Evolutionary conservation across 2,888 invertebrate species (phyloP).

Genomic region (Pristionchus mayeri): DNA sequence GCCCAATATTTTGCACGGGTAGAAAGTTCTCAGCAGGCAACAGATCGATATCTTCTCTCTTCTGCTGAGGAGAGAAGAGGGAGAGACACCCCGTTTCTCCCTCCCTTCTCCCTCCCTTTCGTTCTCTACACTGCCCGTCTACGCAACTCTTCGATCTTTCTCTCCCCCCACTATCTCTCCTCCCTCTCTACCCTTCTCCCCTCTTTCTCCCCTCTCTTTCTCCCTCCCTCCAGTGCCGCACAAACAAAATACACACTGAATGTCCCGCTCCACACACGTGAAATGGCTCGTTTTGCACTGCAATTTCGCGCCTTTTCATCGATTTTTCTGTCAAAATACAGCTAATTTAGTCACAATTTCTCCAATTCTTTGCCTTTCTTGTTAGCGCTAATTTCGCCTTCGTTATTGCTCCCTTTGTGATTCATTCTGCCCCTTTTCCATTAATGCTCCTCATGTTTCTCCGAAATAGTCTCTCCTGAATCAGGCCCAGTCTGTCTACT

Average conservation of each 20-base stretch:
- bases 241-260: conserved; percentile 36
- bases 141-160: conserved; percentile 18
- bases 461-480: neutral
- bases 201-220: conserved; percentile 9
- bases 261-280: conserved; percentile 13
- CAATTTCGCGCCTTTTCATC: neutral
- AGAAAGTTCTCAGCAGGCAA: too few species aligned
- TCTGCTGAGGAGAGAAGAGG: too few species aligned
- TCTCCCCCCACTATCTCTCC: too few species aligned
- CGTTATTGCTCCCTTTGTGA: neutral
- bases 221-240: neutral
- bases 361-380: too few species aligned
- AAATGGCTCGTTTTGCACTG: neutral
- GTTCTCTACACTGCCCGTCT: too few species aligned
- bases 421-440: neutral
- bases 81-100: too few species aligned
- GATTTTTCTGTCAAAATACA: too few species aligned
- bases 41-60: too few species aligned
- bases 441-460: neutral
- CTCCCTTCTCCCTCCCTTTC: too few species aligned
- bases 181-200: conserved; percentile 4
- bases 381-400: too few species aligned
- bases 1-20: too few species aligned
- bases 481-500: neutral
- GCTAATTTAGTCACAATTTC: too few species aligned